These are phyloP conservation scores for Cephus cinctus DNA, from an alignment of 1,140 invertebrate species.

Conservation along the genomic window DNA sequence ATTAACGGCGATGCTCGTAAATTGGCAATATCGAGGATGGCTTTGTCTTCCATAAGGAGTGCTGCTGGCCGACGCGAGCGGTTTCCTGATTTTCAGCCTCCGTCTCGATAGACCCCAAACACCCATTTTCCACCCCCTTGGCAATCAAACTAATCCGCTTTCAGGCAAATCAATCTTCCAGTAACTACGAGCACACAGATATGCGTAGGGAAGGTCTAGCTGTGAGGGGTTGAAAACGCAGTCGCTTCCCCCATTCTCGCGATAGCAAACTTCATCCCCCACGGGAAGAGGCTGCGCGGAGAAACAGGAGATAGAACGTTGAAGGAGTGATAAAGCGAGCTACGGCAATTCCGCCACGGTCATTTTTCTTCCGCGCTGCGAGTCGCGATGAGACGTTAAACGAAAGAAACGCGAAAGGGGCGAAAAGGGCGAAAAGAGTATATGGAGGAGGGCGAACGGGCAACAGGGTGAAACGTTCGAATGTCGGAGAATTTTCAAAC, in stretches of 20 bases:
- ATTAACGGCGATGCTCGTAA: too few relatives aligned
- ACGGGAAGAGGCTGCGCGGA: not conserved
- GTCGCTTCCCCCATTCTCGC: not conserved
- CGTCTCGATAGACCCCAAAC: too few relatives aligned
- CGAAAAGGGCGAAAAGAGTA: not conserved
- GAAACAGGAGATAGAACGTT: not conserved
- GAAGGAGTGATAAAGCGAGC: slow-evolving; percentile 3
- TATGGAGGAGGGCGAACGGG: slow-evolving; percentile 9
- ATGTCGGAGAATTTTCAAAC: not conserved
- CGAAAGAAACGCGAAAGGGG: not conserved
- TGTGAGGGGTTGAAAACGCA: too few relatives aligned
- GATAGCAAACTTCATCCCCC: not conserved
- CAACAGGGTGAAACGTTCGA: not conserved
- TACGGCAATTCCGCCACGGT: slow-evolving; percentile 14
- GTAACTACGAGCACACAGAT: not conserved
- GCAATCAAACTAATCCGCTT: too few relatives aligned
- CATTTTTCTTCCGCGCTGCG: not conserved
- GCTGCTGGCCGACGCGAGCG: too few relatives aligned
- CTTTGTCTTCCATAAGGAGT: too few relatives aligned
- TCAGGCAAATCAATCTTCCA: too few relatives aligned
- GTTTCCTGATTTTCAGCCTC: too few relatives aligned
- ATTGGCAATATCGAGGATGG: too few relatives aligned
- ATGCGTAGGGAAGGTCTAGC: not conserved
- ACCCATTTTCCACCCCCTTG: too few relatives aligned
- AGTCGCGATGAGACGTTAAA: too few relatives aligned